These are phyloP conservation scores for Drosophila tani DNA, from an alignment of 1,140 invertebrate species.

Conservation along the genomic window DNA sequence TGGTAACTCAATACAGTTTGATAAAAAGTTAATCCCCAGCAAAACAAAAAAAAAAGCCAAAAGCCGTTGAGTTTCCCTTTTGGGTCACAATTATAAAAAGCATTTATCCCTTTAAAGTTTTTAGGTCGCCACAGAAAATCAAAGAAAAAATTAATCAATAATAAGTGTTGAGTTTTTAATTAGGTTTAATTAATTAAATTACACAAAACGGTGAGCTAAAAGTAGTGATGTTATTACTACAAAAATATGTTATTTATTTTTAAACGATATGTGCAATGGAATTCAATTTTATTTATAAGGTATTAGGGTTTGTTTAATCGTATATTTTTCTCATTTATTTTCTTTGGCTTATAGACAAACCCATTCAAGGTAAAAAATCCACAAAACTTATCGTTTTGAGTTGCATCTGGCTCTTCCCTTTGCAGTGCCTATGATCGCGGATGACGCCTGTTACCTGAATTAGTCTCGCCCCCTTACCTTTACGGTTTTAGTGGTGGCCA, in stretches of 20 bases:
- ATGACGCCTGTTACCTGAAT: slow-evolving; percentile 47
- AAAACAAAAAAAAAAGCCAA: background rate
- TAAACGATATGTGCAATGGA: no score
- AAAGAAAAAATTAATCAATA: background rate
- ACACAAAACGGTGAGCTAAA: background rate
- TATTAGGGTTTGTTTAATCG: no score
- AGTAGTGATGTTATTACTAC: background rate
- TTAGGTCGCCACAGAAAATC: background rate
- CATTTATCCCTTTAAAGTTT: background rate
- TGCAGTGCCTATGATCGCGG: slow-evolving; percentile 36
- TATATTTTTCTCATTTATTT: no score
- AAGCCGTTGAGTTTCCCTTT: background rate
- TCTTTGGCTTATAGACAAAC: no score
- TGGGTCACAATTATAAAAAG: background rate
- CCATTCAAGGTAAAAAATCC: no score
- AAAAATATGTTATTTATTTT: no score
- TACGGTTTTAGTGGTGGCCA: slow-evolving; percentile 16
- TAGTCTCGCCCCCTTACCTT: slow-evolving; percentile 24
- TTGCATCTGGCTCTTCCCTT: no score
- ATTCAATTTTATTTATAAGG: no score
- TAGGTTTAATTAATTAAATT: background rate
- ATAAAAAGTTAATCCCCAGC: background rate
- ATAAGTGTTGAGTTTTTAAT: background rate
- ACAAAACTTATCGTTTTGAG: background rate
- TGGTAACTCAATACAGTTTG: background rate